These are phyloP conservation scores for Patella pellucida DNA, from an alignment of 2,888 invertebrate genomes.

Conservation along the genomic window DNA sequence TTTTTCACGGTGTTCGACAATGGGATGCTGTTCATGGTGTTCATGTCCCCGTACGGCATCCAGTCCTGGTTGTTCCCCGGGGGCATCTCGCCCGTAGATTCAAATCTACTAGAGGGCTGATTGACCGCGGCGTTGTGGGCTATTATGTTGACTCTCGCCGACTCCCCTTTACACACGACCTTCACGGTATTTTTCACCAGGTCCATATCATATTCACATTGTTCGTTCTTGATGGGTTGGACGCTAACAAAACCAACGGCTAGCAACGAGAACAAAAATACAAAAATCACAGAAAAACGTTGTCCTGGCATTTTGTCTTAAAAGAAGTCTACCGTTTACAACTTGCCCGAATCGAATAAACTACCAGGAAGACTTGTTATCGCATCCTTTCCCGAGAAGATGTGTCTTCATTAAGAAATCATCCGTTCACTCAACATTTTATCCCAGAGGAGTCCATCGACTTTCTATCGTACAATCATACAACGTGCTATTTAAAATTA, in stretches of 20 bases:
- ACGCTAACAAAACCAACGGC: slow-evolving; percentile 7
- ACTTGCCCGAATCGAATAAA: too few species aligned
- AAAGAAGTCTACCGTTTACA: too few species aligned
- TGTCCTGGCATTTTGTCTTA: too few species aligned
- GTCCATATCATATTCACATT: slow-evolving; percentile 40
- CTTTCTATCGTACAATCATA: too few species aligned
- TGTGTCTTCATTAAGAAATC: too few species aligned
- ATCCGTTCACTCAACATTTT: too few species aligned
- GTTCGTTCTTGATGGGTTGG: slow-evolving; percentile 25
- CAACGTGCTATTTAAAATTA: too few species aligned
- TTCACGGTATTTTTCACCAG: slow-evolving; percentile 34
- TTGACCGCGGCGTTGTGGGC: slow-evolving; percentile 30
- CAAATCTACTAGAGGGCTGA: not conserved
- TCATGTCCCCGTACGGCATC: slow-evolving; percentile 8
- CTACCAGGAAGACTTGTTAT: too few species aligned
- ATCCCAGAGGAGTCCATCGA: too few species aligned
- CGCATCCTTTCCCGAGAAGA: too few species aligned
- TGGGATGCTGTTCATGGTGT: not conserved
- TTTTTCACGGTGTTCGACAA: slow-evolving; percentile 44
- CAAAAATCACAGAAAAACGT: too few species aligned
- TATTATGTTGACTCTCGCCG: slow-evolving; percentile 34
- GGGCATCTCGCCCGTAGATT: not conserved
- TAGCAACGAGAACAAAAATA: not conserved
- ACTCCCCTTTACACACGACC: slow-evolving; percentile 35
- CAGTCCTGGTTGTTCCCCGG: slow-evolving; percentile 1